Evolutionary conservation across 2,888 invertebrate genomes (phyloP).

Genomic region (Sarcophaga carnaria): DNA sequence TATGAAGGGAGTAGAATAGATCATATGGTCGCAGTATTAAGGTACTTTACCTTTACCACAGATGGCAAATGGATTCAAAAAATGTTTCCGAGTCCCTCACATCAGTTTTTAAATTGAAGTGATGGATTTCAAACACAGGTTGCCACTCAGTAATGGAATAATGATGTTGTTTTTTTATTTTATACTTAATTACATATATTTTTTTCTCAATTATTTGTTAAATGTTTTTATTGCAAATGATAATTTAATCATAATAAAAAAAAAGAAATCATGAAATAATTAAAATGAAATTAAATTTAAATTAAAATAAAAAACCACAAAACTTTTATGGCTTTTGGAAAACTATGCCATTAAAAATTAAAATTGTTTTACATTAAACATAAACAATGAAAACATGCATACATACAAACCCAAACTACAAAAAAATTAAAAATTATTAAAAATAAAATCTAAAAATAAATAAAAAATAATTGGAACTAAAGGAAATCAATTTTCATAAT

Average conservation of each 20-base stretch:
- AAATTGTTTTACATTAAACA: neutral
- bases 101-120: too few relatives aligned
- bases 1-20: too few relatives aligned
- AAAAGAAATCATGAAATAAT: neutral
- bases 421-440: conserved; percentile 7
- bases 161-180: conserved; percentile 2
- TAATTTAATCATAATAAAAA: neutral
- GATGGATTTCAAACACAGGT: too few relatives aligned
- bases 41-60: too few relatives aligned
- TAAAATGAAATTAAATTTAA: neutral
- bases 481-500: neutral
- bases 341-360: too few relatives aligned
- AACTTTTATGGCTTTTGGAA: too few relatives aligned
- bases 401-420: neutral
- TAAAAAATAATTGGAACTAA: neutral
- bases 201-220: neutral
- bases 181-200: neutral
- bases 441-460: neutral
- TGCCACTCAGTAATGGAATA: neutral
- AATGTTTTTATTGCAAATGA: conserved; percentile 17
- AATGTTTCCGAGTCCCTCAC: too few relatives aligned
- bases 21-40: too few relatives aligned
- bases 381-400: neutral
- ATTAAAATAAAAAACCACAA: neutral
- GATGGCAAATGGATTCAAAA: too few relatives aligned